phyloP scores from a whole-genome alignment of 2,888 invertebrate genomes.

The Eustalomyia histrio region DNA sequence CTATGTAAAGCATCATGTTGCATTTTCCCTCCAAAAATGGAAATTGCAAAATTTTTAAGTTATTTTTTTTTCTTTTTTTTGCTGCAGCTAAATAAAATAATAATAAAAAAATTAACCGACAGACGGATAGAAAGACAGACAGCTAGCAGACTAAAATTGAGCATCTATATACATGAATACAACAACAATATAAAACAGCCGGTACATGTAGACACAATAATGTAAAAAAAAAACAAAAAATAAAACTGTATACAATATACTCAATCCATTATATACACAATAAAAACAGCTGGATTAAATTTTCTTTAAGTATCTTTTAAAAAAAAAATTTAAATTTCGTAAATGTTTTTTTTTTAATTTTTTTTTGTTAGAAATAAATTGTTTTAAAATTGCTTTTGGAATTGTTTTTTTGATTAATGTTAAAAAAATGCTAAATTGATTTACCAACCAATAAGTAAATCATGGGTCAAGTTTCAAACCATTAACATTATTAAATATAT shows the following conservation, averaged over 20 bases:
- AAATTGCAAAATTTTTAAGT: conserved; percentile 54
- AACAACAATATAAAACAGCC: conserved; percentile 26
- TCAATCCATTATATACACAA: background rate
- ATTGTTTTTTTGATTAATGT: conserved; percentile 24
- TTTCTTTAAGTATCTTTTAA: conserved; percentile 1
- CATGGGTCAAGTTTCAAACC: conserved; percentile 9
- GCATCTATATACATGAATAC: conserved; percentile 15
- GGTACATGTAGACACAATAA: background rate
- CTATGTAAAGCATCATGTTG: conserved; percentile 27
- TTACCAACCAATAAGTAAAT: background rate
- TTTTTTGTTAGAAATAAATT: background rate
- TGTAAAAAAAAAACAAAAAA: too few species aligned
- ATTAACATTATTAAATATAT: conserved; percentile 30
- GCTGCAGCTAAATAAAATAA: conserved; percentile 35
- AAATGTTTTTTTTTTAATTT: conserved; percentile 16
- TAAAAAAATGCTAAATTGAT: conserved; percentile 8
- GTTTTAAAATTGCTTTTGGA: background rate
- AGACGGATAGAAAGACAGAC: conserved; percentile 45
- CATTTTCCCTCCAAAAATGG: conserved; percentile 51
- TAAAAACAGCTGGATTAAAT: conserved; percentile 36
- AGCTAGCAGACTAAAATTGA: conserved; percentile 43
- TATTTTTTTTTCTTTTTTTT: background rate
- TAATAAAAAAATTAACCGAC: conserved; percentile 6
- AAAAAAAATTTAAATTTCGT: conserved; percentile 34
- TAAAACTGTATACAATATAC: background rate